phyloP scores from a whole-genome alignment of 2,888 invertebrate genomes.

The Folsomia manolachei region DNA sequence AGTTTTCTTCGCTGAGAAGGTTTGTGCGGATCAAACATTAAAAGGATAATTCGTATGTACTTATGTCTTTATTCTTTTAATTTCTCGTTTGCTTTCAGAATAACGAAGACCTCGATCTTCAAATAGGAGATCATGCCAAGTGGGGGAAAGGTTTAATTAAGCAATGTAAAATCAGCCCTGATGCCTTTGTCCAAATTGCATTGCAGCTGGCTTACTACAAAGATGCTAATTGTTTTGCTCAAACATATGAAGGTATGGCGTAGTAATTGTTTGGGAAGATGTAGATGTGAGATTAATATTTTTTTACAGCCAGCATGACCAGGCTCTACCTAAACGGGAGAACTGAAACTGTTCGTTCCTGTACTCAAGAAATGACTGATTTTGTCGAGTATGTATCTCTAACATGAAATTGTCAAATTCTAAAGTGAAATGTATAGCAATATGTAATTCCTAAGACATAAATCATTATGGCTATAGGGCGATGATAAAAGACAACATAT shows the following conservation, averaged over 20 bases:
- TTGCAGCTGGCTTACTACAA: conserved; percentile 57
- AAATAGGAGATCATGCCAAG: conserved; percentile 54
- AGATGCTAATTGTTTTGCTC: conserved; percentile 55
- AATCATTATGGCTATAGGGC: conserved; percentile 50
- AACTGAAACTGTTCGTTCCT: conserved; percentile 58
- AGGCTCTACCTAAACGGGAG: conserved; percentile 56
- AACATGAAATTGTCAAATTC: neutral
- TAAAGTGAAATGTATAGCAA: neutral
- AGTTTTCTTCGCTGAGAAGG: conserved; percentile 50
- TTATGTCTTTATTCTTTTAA: conserved; percentile 7
- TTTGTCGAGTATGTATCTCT: conserved; percentile 55
- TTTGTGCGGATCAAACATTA: conserved; percentile 23
- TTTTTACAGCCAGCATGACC: conserved; percentile 59
- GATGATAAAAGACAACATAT: conserved; percentile 52
- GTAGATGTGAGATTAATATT: too few relatives aligned
- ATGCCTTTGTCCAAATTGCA: conserved; percentile 58
- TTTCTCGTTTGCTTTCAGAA: conserved; percentile 51
- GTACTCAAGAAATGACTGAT: conserved; percentile 54
- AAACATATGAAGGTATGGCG: conserved; percentile 59
- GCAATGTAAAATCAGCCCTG: conserved; percentile 57
- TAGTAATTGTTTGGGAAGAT: too few relatives aligned
- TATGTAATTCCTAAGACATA: conserved; percentile 3
- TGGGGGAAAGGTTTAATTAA: conserved; percentile 59
- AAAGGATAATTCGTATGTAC: neutral
- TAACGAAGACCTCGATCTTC: conserved; percentile 56